Conservation (phyloP, 1,140 invertebrate genomes). For the Sipha flava region DNA sequence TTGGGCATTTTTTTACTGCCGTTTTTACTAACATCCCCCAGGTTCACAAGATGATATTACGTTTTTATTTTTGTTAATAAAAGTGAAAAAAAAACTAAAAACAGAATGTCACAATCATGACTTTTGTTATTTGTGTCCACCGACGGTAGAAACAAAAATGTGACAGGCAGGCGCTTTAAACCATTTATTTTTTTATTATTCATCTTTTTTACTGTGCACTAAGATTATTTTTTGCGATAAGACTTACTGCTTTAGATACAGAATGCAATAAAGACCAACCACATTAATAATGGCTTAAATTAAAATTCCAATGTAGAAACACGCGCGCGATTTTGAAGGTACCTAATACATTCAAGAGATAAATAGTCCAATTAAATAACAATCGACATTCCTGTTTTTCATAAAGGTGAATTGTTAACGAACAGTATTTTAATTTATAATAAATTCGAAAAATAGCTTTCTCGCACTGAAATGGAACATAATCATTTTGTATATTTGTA, state of each 20-base stretch:
- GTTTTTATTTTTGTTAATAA: slow-evolving; percentile 26
- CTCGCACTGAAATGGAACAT: neutral
- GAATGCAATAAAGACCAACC: neutral
- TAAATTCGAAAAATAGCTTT: neutral
- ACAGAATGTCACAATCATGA: slow-evolving; percentile 18
- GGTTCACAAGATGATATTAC: neutral
- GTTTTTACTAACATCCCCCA: neutral
- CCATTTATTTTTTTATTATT: neutral
- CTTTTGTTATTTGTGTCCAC: slow-evolving; percentile 7
- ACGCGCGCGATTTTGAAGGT: neutral
- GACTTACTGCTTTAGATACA: neutral
- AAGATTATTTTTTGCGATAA: neutral
- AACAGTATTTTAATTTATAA: neutral
- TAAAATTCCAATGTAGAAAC: neutral
- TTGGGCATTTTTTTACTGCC: neutral
- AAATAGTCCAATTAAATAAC: slow-evolving; percentile 9
- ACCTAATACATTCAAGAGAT: neutral
- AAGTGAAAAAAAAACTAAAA: slow-evolving; percentile 7
- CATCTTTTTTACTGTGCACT: neutral
- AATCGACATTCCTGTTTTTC: neutral
- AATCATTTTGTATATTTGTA: too few species aligned
- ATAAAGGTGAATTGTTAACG: neutral
- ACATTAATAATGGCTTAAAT: neutral
- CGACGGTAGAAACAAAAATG: neutral
- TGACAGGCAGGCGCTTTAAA: slow-evolving; percentile 10